Base-by-base conservation (phyloP, 2,888 invertebrate genomes). In the Malachius bipustulatus region DNA sequence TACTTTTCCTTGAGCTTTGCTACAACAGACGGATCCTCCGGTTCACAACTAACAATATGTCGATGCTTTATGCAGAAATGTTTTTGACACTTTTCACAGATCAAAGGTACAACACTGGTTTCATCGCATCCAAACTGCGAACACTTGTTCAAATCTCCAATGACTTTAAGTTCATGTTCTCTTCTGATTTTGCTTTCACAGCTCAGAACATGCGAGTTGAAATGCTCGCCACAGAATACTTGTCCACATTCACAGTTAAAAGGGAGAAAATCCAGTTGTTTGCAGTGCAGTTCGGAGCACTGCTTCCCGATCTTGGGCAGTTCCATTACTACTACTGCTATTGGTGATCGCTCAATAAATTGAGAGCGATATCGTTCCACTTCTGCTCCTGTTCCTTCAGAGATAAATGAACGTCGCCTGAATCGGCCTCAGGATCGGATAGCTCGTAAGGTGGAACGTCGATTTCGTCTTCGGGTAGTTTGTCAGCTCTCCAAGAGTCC, bases 361-460 rank as follows among this genome's bases (percentile, higher is more conserved):
- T 62, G 8, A 73, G 56, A 38, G 71, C 69, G 35, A 72, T 61
- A 52, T 74, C 73, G 26, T 63, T 64, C 70, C 70, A 70, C 60
- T 72, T 71, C 54, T 78, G 75, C 54, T 85, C 84, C 56, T 83
- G 85, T 60, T 94, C 91, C 55, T 82, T 82, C 4, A 93, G 65
- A 0, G 90, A 90, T 56, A 91, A 75, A 54, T 84, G 84, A 3
- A 87, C 82, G 64, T 91, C 91, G 13, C 85, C 89, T 48, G 83
- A 84, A 60, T 94, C 93, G 2, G 89, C 85, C 59, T 89, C 89
- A 1, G 87, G 87, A 66, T 94, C 93, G 1, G 93, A 88, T 32
- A 94, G 66, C 64, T 93, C 91, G 54, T 82, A 76, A 32, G 79
- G 59, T 2, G 93, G 93, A 4, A 94, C 90, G 35, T 65, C 56